Percentiles rank a stretch among this genome's conserved stretches.
phyloP scores from a whole-genome alignment of 2,113 vertebrate species.

The Corydoras sp. region DNA sequence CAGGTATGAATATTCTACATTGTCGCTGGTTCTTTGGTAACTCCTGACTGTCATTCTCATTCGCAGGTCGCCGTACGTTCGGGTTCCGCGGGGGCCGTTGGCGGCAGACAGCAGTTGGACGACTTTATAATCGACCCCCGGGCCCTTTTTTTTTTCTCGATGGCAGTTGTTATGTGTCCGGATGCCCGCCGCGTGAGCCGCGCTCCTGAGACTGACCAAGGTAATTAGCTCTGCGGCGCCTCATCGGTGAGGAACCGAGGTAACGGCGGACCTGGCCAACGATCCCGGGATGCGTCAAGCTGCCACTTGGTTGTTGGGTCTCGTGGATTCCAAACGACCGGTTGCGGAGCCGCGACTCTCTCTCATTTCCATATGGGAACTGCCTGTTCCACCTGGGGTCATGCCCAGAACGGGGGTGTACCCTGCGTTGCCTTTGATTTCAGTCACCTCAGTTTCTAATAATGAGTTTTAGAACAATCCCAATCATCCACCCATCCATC shows the following conservation, averaged over 20 bases:
- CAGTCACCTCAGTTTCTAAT: not conserved
- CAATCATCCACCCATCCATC: no score
- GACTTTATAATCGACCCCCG: not conserved
- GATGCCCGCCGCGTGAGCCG: conserved; percentile 10
- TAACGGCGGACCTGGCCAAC: conserved; percentile 41
- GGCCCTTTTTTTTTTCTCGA: conserved; percentile 2
- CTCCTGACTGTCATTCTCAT: no score
- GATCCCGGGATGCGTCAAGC: conserved; percentile 41
- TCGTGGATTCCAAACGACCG: conserved; percentile 31
- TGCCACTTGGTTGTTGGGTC: conserved; percentile 28
- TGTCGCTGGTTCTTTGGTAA: no score
- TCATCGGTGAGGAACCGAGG: conserved; percentile 44
- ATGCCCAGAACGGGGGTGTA: conserved; percentile 7
- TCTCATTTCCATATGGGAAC: conserved; percentile 41
- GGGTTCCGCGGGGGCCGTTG: not conserved
- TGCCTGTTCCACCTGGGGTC: conserved; percentile 40
- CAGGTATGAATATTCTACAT: no score
- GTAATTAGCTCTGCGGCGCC: conserved; percentile 23
- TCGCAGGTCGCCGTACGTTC: no score
- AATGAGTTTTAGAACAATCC: not conserved
- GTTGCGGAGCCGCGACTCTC: conserved; percentile 32
- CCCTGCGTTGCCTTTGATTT: not conserved
- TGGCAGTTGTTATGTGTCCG: conserved; percentile 38
- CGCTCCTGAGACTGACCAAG: conserved; percentile 5
- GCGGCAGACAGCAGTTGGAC: conserved; percentile 2